Percentiles rank a stretch among this genome's conserved stretches.
These are phyloP conservation scores for Anastatus disparis DNA, from an alignment of 1,140 invertebrate species.

Conservation along the genomic window DNA sequence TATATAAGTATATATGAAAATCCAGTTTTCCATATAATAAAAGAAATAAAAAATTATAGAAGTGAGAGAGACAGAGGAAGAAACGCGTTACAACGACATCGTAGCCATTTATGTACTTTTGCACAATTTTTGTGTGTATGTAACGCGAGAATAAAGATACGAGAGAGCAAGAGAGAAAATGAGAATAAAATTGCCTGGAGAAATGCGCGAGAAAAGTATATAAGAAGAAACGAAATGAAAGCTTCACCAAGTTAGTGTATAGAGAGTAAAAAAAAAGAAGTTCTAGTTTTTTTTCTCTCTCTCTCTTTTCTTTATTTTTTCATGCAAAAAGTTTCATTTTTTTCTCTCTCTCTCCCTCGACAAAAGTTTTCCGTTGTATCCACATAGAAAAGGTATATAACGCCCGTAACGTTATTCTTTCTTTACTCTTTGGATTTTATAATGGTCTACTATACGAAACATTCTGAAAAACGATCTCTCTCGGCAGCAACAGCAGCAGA, in stretches of 20 bases:
- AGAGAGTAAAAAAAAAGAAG: too few relatives aligned
- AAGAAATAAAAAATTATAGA: too few relatives aligned
- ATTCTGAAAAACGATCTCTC: constrained; percentile 40
- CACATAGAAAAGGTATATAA: too few relatives aligned
- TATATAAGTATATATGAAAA: constrained; percentile 22
- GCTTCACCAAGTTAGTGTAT: too few relatives aligned
- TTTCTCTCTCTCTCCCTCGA: constrained; percentile 1
- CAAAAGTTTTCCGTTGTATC: constrained; percentile 54
- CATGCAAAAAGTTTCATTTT: too few relatives aligned
- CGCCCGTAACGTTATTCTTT: constrained; percentile 35
- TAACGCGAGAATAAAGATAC: too few relatives aligned
- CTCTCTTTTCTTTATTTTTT: too few relatives aligned
- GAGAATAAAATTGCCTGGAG: too few relatives aligned
- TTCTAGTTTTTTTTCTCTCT: too few relatives aligned
- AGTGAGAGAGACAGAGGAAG: not conserved
- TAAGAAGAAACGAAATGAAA: not conserved
- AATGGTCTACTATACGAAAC: constrained; percentile 58
- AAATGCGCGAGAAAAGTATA: too few relatives aligned
- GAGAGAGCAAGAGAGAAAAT: too few relatives aligned
- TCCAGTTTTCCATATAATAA: not conserved
- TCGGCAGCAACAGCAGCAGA: too few relatives aligned
- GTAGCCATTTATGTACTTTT: not conserved
- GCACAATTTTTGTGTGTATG: not conserved
- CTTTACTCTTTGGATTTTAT: constrained; percentile 50
- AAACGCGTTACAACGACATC: constrained; percentile 17